These are phyloP conservation scores for Tetrax tetrax DNA, from an alignment of 2,113 vertebrate genomes.

Conservation along the genomic window DNA sequence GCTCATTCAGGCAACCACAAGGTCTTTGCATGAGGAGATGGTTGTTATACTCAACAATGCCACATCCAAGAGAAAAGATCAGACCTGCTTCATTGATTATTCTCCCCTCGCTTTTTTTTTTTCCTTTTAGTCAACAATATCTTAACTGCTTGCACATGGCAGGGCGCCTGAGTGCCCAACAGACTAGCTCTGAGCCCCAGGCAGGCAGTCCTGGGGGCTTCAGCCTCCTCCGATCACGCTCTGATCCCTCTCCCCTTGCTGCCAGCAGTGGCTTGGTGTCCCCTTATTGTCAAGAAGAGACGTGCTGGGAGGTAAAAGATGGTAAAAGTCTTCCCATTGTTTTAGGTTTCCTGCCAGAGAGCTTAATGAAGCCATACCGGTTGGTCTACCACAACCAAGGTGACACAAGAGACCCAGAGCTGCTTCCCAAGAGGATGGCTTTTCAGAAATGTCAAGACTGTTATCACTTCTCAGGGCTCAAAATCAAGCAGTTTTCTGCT, in stretches of 20 bases:
- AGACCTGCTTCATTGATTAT: rapidly evolving
- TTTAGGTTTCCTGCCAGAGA: background rate
- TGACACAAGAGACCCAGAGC: background rate
- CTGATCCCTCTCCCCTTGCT: background rate
- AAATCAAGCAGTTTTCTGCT: background rate
- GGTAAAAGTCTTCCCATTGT: background rate
- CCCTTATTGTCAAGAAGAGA: background rate
- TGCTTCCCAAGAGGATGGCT: background rate
- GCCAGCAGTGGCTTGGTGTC: rapidly evolving
- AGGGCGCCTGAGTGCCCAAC: background rate
- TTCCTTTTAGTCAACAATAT: background rate
- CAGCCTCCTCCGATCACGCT: background rate
- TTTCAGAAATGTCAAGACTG: background rate
- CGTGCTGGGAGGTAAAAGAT: background rate
- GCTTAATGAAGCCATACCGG: background rate
- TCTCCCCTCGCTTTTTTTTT: background rate
- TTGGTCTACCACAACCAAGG: background rate
- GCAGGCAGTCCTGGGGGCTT: background rate
- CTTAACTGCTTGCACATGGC: background rate
- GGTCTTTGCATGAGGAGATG: background rate
- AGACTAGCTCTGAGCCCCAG: background rate
- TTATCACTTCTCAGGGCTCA: background rate
- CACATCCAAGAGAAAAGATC: background rate
- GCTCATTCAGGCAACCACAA: background rate
- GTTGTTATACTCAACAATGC: background rate